Conservation (phyloP, 2,888 invertebrate species). For the Phlogophora meticulosa region DNA sequence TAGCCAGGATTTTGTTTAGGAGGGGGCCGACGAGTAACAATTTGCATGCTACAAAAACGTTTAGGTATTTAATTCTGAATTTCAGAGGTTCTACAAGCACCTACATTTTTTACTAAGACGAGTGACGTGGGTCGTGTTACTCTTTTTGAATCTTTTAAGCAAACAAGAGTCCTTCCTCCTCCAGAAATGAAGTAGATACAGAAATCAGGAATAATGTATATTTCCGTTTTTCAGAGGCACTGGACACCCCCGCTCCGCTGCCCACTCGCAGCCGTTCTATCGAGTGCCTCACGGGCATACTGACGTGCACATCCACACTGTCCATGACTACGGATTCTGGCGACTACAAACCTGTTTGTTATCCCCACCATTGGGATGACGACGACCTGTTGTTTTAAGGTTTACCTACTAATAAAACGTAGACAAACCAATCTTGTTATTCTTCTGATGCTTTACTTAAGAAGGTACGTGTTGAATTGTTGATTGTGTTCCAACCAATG, state of each 20-base stretch:
- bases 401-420: slow-evolving; percentile 16
- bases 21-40: too few species aligned
- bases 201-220: neutral
- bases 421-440: neutral
- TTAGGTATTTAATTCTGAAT: too few species aligned
- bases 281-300: slow-evolving; percentile 72
- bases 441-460: neutral
- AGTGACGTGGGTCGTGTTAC: too few species aligned
- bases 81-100: too few species aligned
- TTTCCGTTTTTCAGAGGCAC: slow-evolving; percentile 36
- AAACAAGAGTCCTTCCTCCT: too few species aligned
- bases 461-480: neutral
- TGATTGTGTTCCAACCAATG: neutral
- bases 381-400: slow-evolving; percentile 85
- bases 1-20: neutral
- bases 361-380: slow-evolving; percentile 85
- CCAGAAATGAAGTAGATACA: neutral
- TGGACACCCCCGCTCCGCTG: slow-evolving; percentile 48
- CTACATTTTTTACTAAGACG: too few species aligned
- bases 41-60: too few species aligned
- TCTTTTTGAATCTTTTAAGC: too few species aligned
- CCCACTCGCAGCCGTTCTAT: slow-evolving; percentile 66
- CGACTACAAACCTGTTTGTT: slow-evolving; percentile 78
- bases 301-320: slow-evolving; percentile 67
- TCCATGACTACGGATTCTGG: slow-evolving; percentile 76